phyloP scores from a whole-genome alignment of 2,888 invertebrate genomes.

The Drosophila fungiperda region DNA sequence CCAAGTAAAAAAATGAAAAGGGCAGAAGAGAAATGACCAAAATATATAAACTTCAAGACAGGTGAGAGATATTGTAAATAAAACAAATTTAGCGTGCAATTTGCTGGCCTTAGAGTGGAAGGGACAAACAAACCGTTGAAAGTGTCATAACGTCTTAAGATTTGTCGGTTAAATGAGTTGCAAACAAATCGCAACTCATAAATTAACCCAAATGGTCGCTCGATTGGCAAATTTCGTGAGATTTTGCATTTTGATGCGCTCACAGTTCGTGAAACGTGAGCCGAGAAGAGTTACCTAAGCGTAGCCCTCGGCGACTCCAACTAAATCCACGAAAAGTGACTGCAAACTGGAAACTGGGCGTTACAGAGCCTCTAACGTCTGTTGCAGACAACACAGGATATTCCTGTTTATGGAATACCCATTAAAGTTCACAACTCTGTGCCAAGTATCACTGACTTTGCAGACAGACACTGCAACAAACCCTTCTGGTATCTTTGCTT shows the following conservation, averaged over 20 bases:
- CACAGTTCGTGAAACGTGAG: constrained; percentile 70
- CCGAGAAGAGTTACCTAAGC: constrained; percentile 77
- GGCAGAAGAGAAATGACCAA: constrained; percentile 14
- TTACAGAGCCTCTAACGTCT: constrained; percentile 33
- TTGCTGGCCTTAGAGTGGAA: constrained; percentile 49
- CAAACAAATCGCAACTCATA: constrained; percentile 75
- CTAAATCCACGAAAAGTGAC: constrained; percentile 8
- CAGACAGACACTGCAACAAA: constrained; percentile 14
- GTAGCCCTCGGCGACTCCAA: constrained; percentile 42
- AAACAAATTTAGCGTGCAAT: constrained; percentile 74
- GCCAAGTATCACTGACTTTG: constrained; percentile 20
- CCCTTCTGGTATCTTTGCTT: not conserved
- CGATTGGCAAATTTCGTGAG: constrained; percentile 82
- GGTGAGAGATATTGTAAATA: constrained; percentile 45
- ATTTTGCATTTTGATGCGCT: constrained; percentile 82
- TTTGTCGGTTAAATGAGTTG: constrained; percentile 66
- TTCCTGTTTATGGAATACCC: constrained; percentile 46
- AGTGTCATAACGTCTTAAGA: constrained; percentile 75
- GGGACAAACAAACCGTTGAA: constrained; percentile 46
- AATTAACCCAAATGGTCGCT: constrained; percentile 75
- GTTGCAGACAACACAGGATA: constrained; percentile 4
- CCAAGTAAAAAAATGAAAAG: constrained; percentile 24
- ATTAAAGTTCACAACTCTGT: constrained; percentile 18
- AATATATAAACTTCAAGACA: constrained; percentile 34
- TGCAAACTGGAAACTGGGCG: constrained; percentile 58